A percentile compares a stretch with the other conserved stretches of the same genome.
Evolutionary conservation across 2,888 invertebrate genomes (phyloP).

Genomic region (Drosophila maculinotata): DNA sequence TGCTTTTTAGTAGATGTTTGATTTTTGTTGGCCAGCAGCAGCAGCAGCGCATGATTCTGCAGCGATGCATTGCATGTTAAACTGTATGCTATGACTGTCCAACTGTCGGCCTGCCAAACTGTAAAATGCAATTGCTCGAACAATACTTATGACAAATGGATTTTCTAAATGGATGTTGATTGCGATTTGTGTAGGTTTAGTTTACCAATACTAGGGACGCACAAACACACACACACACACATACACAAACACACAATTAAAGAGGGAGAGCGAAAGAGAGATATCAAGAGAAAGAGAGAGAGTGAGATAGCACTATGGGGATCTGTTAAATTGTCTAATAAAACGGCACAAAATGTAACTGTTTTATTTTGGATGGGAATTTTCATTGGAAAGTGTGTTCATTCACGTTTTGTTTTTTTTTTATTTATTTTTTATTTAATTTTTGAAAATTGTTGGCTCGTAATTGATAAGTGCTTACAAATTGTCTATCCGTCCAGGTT

Average conservation of each 20-base stretch:
- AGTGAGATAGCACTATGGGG: conserved; percentile 13
- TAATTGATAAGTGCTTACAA: conserved; percentile 78
- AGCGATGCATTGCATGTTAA: conserved; percentile 48
- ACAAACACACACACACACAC: conserved; percentile 36
- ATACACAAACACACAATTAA: conserved; percentile 36
- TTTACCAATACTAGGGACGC: conserved; percentile 43
- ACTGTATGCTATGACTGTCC: conserved; percentile 42
- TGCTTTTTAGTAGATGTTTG: not conserved
- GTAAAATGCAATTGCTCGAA: conserved; percentile 26
- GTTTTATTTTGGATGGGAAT: conserved; percentile 42
- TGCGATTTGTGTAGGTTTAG: conserved; percentile 33
- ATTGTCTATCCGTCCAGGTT: conserved; percentile 81
- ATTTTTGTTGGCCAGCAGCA: conserved; percentile 38
- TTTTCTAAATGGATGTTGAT: conserved; percentile 25
- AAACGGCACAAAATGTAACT: conserved; percentile 48
- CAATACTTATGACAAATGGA: not conserved
- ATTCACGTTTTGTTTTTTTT: conserved; percentile 37
- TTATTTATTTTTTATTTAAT: not conserved
- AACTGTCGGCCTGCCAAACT: conserved; percentile 47
- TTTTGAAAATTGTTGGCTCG: conserved; percentile 46
- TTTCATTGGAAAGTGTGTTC: conserved; percentile 15
- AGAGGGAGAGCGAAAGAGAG: conserved; percentile 19
- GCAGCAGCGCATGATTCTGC: conserved; percentile 32
- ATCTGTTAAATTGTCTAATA: conserved; percentile 39
- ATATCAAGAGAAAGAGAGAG: conserved; percentile 3